Conservation (phyloP, 2,888 invertebrate species). For the Erpobdella octoculata region DNA sequence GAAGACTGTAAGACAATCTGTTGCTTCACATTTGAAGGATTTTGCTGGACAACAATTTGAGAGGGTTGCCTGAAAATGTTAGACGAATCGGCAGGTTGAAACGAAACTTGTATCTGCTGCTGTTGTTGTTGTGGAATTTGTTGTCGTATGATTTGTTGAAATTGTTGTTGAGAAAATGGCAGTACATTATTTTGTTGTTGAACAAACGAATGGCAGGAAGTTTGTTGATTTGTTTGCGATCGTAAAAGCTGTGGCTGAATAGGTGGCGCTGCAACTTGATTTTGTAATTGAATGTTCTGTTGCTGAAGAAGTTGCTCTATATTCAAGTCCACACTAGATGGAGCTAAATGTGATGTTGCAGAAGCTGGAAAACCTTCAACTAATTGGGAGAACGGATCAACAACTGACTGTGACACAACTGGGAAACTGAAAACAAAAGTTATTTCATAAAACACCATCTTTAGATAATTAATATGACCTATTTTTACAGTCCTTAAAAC, state of each 20-base stretch:
- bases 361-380: too few relatives aligned
- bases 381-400: too few relatives aligned
- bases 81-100: not conserved
- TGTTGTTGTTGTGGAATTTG: conserved; percentile 11
- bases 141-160: not conserved
- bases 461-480: too few relatives aligned
- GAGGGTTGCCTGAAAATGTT: not conserved
- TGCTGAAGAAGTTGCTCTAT: too few relatives aligned
- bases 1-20: not conserved
- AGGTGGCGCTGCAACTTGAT: not conserved
- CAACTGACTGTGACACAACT: too few relatives aligned
- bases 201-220: too few relatives aligned
- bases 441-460: too few relatives aligned
- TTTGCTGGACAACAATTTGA: not conserved
- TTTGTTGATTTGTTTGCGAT: not conserved
- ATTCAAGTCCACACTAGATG: too few relatives aligned
- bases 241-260: not conserved
- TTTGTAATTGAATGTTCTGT: not conserved
- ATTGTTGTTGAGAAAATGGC: not conserved
- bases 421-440: too few relatives aligned
- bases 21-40: not conserved
- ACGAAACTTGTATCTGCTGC: conserved; percentile 11
- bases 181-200: conserved; percentile 3
- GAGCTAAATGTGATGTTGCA: too few relatives aligned
- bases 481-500: too few relatives aligned